These are phyloP conservation scores for Dysidea cf. avara DNA, from an alignment of 37 sponge, comb jelly and placozoan species.

Conservation along the genomic window DNA sequence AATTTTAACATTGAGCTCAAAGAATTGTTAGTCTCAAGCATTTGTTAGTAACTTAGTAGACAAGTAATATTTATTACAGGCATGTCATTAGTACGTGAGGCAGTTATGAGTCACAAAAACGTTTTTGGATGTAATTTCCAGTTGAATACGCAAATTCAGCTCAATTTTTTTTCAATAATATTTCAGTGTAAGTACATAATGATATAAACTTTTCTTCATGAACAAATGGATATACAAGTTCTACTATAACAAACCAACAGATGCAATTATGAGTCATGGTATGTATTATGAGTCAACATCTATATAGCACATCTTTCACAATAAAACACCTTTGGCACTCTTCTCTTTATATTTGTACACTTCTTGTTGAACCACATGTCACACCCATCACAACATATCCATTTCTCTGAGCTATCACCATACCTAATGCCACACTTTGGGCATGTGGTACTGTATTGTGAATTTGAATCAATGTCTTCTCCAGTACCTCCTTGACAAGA, in stretches of 20 bases:
- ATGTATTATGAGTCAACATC: constrained; percentile 35
- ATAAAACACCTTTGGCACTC: constrained; percentile 23
- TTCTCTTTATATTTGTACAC: constrained; percentile 30
- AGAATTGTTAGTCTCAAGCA: no score
- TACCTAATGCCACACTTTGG: constrained; percentile 29
- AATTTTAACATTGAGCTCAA: no score
- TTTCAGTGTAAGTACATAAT: neutral
- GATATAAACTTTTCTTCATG: constrained; percentile 11
- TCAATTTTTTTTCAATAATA: constrained; percentile 7
- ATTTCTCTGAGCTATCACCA: constrained; percentile 24
- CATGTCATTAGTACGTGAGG: constrained; percentile 24
- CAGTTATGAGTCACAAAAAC: constrained; percentile 28
- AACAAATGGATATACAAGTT: constrained; percentile 21
- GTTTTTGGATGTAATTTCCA: constrained; percentile 20
- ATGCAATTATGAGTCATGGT: constrained; percentile 31
- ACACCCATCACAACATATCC: constrained; percentile 53
- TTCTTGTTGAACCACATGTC: constrained; percentile 35
- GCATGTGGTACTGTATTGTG: neutral
- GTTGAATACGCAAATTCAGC: constrained; percentile 10
- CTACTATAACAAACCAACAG: constrained; percentile 10
- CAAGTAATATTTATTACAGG: no score
- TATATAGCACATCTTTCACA: constrained; percentile 19
- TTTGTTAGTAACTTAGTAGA: no score
- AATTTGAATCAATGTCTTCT: neutral
- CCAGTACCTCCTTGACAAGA: neutral